Percentiles rank a stretch among this genome's conserved stretches.
Evolutionary conservation across 2,113 vertebrate species (phyloP).

Genomic region (Ia io): DNA sequence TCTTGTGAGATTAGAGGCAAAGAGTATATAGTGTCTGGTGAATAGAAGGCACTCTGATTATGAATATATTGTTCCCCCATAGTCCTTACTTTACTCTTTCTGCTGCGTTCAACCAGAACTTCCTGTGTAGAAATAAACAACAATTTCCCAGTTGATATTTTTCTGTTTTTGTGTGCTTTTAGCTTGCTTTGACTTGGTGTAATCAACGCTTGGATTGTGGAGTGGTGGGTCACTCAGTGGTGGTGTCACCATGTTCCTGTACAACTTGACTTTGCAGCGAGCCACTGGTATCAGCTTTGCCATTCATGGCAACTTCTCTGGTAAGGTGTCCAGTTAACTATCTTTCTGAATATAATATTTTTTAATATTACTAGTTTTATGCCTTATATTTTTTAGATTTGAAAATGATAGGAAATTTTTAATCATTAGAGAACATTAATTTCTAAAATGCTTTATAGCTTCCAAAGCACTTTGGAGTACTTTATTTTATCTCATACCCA

Average conservation of each 20-base stretch:
- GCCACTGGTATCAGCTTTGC: conserved; percentile 97
- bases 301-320: conserved; percentile 99
- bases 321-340: conserved; percentile 64
- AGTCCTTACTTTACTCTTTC: background rate
- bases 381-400: background rate
- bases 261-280: conserved; percentile 96
- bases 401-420: background rate
- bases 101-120: background rate
- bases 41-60: background rate
- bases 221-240: background rate
- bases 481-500: background rate
- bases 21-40: background rate
- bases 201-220: conserved; percentile 21
- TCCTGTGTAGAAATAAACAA: background rate
- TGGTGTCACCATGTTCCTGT: conserved; percentile 91
- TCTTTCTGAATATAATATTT: background rate
- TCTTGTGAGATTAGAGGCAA: background rate
- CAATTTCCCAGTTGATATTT: rapidly evolving
- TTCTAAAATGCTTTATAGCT: background rate
- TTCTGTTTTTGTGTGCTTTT: background rate
- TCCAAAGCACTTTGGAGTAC: background rate
- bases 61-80: background rate
- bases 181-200: conserved; percentile 43
- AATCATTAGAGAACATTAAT: background rate
- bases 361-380: background rate